These are phyloP conservation scores for Lissonota sp. DNA, from an alignment of 2,888 invertebrate species.

Conservation along the genomic window DNA sequence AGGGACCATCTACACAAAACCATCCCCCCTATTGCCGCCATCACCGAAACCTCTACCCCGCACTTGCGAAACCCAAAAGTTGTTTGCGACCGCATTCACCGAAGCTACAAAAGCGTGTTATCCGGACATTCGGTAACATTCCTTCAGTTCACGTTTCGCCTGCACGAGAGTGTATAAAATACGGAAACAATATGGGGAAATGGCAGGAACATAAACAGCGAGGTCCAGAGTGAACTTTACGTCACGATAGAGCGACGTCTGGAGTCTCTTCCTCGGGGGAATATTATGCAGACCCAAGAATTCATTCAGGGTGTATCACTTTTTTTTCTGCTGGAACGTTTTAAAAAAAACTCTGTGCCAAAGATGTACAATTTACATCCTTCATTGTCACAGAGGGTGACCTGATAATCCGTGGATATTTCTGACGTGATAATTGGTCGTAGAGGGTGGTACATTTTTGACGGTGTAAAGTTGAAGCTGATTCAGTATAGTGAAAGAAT, in stretches of 20 bases:
- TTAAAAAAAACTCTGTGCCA: too few relatives aligned
- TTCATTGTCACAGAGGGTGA: too few relatives aligned
- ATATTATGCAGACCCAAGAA: not conserved
- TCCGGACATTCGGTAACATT: conserved; percentile 52
- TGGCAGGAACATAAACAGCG: conserved; percentile 4
- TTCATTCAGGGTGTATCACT: not conserved
- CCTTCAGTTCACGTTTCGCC: conserved; percentile 18
- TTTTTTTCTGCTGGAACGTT: too few relatives aligned
- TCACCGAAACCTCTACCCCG: not conserved
- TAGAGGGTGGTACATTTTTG: too few relatives aligned
- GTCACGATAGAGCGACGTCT: conserved; percentile 30
- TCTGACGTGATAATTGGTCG: too few relatives aligned
- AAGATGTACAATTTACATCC: too few relatives aligned
- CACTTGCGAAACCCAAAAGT: conserved; percentile 14
- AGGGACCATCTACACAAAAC: not conserved
- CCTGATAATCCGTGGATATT: too few relatives aligned
- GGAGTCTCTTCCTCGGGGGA: not conserved
- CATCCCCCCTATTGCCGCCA: not conserved
- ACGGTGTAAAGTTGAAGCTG: too few relatives aligned
- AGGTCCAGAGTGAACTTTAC: conserved; percentile 15
- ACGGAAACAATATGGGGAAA: conserved; percentile 30
- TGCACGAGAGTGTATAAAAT: conserved; percentile 25
- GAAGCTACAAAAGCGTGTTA: conserved; percentile 34
- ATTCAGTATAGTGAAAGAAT: too few relatives aligned
- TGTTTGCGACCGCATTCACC: conserved; percentile 28